Evolutionary conservation across 2,888 invertebrate species (phyloP).

Genomic region (Mythimna impura): DNA sequence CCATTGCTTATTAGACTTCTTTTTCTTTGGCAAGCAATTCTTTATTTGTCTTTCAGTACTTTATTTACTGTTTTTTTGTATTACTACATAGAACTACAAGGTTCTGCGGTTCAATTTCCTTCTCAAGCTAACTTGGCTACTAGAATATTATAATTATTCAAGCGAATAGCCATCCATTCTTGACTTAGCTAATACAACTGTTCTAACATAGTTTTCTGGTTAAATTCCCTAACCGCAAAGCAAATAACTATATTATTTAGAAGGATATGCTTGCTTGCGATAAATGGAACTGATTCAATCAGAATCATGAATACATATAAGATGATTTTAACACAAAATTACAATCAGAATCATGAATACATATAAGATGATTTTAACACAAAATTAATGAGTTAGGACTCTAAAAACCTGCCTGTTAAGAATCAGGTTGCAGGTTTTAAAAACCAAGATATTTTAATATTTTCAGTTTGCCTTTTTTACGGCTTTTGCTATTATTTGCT

Average conservation of each 20-base stretch:
- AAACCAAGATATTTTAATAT: too few relatives aligned
- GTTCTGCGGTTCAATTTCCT: constrained; percentile 4
- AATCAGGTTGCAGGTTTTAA: too few relatives aligned
- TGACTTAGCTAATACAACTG: constrained; percentile 43
- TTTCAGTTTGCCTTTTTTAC: too few relatives aligned
- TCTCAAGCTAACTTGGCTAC: constrained; percentile 17
- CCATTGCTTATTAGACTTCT: not conserved
- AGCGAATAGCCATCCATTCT: constrained; percentile 22
- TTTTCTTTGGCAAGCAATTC: constrained; percentile 1
- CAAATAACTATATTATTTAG: constrained; percentile 26
- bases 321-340: not conserved
- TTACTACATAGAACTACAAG: not conserved
- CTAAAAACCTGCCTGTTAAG: too few relatives aligned
- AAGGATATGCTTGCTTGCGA: not conserved
- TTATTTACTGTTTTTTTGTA: not conserved
- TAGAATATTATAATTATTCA: constrained; percentile 46
- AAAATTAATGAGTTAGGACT: too few relatives aligned
- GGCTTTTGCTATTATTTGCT: not conserved
- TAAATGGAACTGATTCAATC: not conserved
- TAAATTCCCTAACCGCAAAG: constrained; percentile 1
- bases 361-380: not conserved
- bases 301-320: not conserved
- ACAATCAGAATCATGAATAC: not conserved
- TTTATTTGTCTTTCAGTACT: not conserved
- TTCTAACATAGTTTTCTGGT: constrained; percentile 42